A percentile compares a stretch with the other conserved stretches of the same genome.
Conservation (phyloP, 2,888 invertebrate genomes). For the Agrotis clavis region DNA sequence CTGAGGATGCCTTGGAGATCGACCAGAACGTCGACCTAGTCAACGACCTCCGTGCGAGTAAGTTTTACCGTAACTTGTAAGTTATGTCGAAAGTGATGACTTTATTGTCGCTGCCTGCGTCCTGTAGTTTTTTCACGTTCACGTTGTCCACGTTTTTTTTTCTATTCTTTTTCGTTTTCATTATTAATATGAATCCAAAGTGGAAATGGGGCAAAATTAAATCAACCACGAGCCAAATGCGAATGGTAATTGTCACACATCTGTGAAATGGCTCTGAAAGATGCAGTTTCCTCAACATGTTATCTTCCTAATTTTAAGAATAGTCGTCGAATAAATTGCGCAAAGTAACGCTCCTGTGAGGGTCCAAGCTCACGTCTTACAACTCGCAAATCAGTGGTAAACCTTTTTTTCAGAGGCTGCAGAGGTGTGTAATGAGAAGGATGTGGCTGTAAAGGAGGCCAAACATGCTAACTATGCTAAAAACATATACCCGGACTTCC, state of each 20-base stretch:
- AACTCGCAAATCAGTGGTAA: neutral
- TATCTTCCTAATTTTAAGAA: neutral
- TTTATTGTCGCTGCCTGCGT: neutral
- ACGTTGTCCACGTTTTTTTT: no score
- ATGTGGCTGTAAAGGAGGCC: conserved; percentile 60
- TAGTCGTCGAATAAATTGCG: no score
- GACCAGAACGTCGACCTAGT: conserved; percentile 92
- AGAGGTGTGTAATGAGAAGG: conserved; percentile 57
- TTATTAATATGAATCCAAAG: no score
- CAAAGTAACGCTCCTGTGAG: no score
- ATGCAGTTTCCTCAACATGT: neutral
- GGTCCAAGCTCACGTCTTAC: no score
- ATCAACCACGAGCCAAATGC: neutral
- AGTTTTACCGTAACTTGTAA: neutral
- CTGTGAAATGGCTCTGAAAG: neutral
- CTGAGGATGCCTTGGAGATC: conserved; percentile 92
- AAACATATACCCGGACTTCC: conserved; percentile 63
- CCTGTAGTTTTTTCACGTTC: no score
- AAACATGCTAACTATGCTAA: conserved; percentile 62
- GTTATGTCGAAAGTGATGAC: neutral
- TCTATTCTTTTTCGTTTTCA: no score
- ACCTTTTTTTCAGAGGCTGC: conserved; percentile 58
- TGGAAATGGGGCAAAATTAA: no score
- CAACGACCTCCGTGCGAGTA: conserved; percentile 91
- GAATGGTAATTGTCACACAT: neutral